Evolutionary conservation across 2,113 vertebrate genomes (phyloP).

Genomic region (Naja naja): DNA sequence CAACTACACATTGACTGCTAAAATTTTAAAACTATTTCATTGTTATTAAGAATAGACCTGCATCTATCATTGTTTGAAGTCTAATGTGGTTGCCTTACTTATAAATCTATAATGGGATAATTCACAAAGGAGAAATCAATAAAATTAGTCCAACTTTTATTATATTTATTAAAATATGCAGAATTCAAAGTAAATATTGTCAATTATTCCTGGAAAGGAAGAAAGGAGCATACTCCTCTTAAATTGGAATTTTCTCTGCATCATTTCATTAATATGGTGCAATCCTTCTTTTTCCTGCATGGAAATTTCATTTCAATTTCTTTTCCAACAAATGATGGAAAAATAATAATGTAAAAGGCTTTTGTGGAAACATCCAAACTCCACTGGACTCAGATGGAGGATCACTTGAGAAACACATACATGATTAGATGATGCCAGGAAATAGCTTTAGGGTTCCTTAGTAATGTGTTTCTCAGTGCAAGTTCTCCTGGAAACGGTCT

Average conservation of each 20-base stretch:
- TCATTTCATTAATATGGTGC: background rate
- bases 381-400: background rate
- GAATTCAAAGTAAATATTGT: background rate
- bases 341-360: background rate
- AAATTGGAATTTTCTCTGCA: background rate
- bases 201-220: background rate
- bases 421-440: background rate
- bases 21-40: background rate
- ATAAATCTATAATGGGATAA: background rate
- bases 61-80: background rate
- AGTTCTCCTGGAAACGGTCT: background rate
- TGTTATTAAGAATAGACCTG: background rate
- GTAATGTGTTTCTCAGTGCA: background rate
- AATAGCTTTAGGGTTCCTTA: background rate
- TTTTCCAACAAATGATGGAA: background rate
- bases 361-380: background rate
- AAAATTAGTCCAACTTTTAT: background rate
- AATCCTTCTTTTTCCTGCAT: background rate
- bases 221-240: background rate
- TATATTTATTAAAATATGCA: background rate
- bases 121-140: background rate
- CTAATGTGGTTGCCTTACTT: background rate
- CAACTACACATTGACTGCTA: too few species aligned
- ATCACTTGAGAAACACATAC: background rate
- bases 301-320: background rate